Evolutionary conservation across 2,797 vertebrate species (phyloP), one percentile per base, ranked within the genome.

Genomic region (Miichthys miiuy): DNA sequence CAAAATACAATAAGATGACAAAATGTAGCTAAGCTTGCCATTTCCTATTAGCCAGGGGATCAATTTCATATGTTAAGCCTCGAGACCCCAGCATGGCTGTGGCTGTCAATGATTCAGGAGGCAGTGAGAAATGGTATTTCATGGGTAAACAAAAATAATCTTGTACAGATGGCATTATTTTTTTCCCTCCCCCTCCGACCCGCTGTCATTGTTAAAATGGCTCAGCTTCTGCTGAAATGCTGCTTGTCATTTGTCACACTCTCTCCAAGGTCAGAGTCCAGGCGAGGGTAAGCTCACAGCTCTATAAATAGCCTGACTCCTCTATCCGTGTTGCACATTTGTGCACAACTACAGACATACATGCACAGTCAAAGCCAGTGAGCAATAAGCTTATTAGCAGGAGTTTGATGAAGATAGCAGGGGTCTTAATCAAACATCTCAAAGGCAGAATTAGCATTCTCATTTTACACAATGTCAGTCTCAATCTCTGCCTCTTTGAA

Each of bases 221-320:
- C 77, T 63, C 7, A 17, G 77, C 82, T 79, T 76, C 79, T 57
- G 80, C 82, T 58, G 66, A 85, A 85, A 86, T 50, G 74, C 80
- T 79, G 85, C 77, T 73, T 55, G 78, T 89, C 87, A 78, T 91
- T 88, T 87, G 86, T 88, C 88, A 87, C 83, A 54, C 71, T 81
- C 68, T 74, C 75, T 67, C 71, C 91, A 92, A 92, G 91, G 92
- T 93, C 88, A 89, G 71, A 63, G 83, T 83, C 83, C 85, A 85
- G 68, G 75, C 72, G 21, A 80, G 77, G 86, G 65, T 78, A 79
- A 82, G 70, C 83, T 86, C 52, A 54, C 74, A 0, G 71, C 62
- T 75, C 84, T 85, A 89, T 90, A 89, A 88, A 91, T 90, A 89
- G 80, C 67, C 60, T 2, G 60, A 48, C 68, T 54, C 42, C 63